Evolutionary conservation across 2,113 vertebrate genomes (phyloP).

Genomic region (Nipponia nippon): DNA sequence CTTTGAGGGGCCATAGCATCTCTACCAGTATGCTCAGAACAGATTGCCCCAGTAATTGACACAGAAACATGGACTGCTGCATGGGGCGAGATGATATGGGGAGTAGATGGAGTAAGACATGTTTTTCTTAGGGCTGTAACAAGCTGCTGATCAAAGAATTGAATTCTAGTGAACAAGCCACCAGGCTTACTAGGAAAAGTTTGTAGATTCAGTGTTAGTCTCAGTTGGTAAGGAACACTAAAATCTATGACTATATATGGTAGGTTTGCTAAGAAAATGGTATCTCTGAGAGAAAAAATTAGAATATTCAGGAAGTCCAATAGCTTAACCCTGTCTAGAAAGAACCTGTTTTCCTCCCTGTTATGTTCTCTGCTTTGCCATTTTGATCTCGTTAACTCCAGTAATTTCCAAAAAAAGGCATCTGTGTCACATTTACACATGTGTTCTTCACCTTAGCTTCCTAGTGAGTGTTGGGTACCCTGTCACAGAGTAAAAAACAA

Average conservation of each 20-base stretch:
- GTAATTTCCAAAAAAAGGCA: background rate
- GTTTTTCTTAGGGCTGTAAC: background rate
- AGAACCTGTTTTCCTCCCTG: background rate
- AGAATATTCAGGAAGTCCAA: background rate
- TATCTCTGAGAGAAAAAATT: background rate
- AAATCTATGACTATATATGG: background rate
- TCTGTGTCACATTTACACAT: background rate
- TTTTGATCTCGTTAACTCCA: background rate
- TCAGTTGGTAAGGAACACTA: background rate
- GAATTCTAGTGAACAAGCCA: background rate
- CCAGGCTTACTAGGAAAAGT: background rate
- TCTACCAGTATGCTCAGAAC: background rate
- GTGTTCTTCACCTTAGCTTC: background rate
- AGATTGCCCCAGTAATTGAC: constrained; percentile 14
- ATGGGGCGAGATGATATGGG: rapidly evolving
- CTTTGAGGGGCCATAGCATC: background rate
- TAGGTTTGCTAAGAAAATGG: background rate
- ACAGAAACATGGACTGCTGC: background rate
- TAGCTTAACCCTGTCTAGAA: background rate
- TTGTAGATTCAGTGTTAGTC: background rate
- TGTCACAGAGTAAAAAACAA: background rate
- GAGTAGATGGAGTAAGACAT: background rate
- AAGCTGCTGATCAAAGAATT: background rate
- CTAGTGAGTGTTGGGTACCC: background rate
- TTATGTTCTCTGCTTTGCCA: background rate